Conservation (phyloP, 1,140 invertebrate species). For the Chlorops oryzae region DNA sequence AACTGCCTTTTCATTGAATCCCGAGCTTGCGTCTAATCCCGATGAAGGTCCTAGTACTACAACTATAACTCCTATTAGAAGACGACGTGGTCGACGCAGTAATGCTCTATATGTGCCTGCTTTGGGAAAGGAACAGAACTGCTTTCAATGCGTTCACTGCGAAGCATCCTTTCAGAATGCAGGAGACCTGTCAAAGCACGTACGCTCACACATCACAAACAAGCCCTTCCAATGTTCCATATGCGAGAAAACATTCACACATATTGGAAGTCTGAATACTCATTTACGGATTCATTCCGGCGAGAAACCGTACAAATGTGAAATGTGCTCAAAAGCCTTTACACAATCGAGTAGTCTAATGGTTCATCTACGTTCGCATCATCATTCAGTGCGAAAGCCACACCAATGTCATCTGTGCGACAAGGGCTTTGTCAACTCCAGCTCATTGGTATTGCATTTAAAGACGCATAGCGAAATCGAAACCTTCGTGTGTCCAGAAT, state of each 20-base stretch:
- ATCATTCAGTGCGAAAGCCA: conserved; percentile 62
- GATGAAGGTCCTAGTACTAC: not conserved
- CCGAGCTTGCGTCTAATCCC: not conserved
- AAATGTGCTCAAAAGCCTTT: conserved; percentile 56
- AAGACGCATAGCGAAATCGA: conserved; percentile 35
- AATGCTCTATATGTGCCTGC: conserved; percentile 21
- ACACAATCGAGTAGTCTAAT: conserved; percentile 64
- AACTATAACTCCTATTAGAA: conserved; percentile 19
- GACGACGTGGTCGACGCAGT: conserved; percentile 34
- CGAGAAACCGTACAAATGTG: conserved; percentile 46
- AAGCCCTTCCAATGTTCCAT: conserved; percentile 50
- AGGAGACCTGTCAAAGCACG: conserved; percentile 55
- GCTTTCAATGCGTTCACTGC: conserved; percentile 55
- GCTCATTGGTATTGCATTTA: conserved; percentile 38
- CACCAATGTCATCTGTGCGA: conserved; percentile 59
- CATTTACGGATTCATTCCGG: conserved; percentile 75
- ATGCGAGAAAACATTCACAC: conserved; percentile 53
- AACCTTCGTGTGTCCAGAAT: conserved; percentile 35
- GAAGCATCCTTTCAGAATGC: conserved; percentile 57
- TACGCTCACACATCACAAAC: conserved; percentile 53
- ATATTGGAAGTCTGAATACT: conserved; percentile 71
- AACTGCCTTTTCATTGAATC: not conserved
- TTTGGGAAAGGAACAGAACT: conserved; percentile 24
- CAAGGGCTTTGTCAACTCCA: conserved; percentile 46
- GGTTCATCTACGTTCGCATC: conserved; percentile 64